Evolutionary conservation across 2,888 invertebrate genomes (phyloP).

Genomic region (Brenthis ino): DNA sequence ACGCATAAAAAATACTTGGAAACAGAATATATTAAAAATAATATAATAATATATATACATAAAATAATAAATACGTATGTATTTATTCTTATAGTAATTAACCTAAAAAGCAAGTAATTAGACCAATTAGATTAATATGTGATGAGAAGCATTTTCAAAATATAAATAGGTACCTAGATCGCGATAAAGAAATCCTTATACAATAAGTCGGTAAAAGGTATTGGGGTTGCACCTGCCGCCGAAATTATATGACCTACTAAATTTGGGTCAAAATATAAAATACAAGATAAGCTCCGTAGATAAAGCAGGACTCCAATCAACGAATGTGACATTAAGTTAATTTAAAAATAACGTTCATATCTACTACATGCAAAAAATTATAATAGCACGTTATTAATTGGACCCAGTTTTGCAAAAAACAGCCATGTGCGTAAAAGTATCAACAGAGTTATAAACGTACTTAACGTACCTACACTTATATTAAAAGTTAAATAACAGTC

Average conservation of each 20-base stretch:
- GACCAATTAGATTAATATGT: slow-evolving; percentile 8
- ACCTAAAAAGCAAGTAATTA: slow-evolving; percentile 13
- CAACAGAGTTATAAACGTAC: too few species aligned
- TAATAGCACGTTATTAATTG: too few species aligned
- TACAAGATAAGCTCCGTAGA: slow-evolving; percentile 17
- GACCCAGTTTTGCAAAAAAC: too few species aligned
- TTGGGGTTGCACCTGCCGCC: slow-evolving; percentile 31
- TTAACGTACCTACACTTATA: too few species aligned
- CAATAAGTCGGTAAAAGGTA: slow-evolving; percentile 20
- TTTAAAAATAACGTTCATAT: slow-evolving; percentile 9
- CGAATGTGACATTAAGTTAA: slow-evolving; percentile 6
- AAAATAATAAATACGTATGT: background rate
- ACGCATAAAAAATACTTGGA: too few species aligned
- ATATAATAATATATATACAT: background rate
- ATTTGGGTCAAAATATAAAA: slow-evolving; percentile 28
- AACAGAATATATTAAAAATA: too few species aligned
- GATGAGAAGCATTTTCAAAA: slow-evolving; percentile 7
- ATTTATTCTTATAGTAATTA: background rate
- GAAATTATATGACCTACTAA: slow-evolving; percentile 21
- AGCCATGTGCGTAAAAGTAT: too few species aligned
- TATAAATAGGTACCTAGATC: slow-evolving; percentile 6
- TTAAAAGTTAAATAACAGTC: too few species aligned
- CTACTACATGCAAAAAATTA: background rate
- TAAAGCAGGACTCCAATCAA: slow-evolving; percentile 15
- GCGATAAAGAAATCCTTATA: slow-evolving; percentile 13